Conservation (phyloP, 2,113 vertebrate genomes). For the Parus major region DNA sequence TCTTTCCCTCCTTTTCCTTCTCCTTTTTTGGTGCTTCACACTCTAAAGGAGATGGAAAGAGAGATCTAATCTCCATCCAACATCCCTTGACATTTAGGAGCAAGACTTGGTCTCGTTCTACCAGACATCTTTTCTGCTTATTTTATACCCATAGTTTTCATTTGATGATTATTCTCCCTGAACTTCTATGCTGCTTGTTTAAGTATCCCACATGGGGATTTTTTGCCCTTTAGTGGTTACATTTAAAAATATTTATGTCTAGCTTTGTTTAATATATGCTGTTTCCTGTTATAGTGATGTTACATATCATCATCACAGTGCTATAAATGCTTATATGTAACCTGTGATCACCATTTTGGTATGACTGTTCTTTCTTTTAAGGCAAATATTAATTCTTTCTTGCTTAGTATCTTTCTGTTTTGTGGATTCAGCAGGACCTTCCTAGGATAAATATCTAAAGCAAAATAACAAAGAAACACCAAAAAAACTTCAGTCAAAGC, state of each 20-base stretch:
- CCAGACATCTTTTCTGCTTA: background rate
- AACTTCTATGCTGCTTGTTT: background rate
- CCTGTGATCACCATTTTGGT: accelerated
- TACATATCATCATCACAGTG: background rate
- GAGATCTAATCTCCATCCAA: background rate
- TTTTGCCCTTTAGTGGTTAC: background rate
- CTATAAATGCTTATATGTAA: background rate
- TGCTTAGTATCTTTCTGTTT: background rate
- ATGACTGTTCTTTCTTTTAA: background rate
- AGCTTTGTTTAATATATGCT: background rate
- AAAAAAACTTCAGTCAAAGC: background rate
- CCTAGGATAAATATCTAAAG: background rate
- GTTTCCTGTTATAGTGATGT: background rate
- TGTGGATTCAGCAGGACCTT: background rate
- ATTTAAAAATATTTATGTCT: background rate
- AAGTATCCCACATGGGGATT: background rate
- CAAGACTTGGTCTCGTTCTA: accelerated
- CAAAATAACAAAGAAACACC: background rate
- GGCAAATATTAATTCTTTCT: background rate
- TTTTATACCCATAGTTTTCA: background rate
- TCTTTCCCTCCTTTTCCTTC: background rate
- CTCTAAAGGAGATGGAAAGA: accelerated
- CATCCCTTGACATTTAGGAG: background rate
- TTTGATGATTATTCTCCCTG: background rate
- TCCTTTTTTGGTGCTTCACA: no score